phyloP scores from a whole-genome alignment of 2,888 invertebrate species.

The Phortica okadai region DNA sequence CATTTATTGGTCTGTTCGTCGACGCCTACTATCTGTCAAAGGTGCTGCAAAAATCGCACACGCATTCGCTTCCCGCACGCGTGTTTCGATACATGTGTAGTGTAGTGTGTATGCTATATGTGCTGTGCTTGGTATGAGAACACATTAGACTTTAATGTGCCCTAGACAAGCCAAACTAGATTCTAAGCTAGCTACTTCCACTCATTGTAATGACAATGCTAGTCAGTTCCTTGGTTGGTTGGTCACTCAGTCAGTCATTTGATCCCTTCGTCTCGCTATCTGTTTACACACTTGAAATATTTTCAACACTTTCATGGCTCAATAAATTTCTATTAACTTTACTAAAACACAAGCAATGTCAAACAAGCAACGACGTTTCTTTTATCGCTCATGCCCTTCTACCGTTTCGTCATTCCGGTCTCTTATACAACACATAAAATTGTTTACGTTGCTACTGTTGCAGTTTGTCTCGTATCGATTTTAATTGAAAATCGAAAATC shows the following conservation, averaged over 20 bases:
- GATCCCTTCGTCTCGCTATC: not conserved
- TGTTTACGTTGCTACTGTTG: constrained; percentile 40
- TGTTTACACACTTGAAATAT: constrained; percentile 41
- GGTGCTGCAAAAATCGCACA: not conserved
- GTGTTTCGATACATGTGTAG: not conserved
- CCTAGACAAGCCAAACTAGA: constrained; percentile 33
- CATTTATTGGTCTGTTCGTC: not conserved
- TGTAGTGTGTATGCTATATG: not conserved
- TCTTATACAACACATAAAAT: not conserved
- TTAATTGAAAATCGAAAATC: constrained; percentile 74
- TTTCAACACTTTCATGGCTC: constrained; percentile 70
- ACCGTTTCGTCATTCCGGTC: constrained; percentile 1
- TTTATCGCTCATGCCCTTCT: not conserved
- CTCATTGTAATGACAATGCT: not conserved
- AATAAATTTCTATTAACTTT: constrained; percentile 66
- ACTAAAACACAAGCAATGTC: constrained; percentile 39
- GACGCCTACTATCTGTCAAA: constrained; percentile 15
- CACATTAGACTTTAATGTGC: constrained; percentile 66
- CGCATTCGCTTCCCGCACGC: not conserved
- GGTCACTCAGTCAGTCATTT: not conserved
- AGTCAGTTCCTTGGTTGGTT: not conserved
- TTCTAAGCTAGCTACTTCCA: not conserved
- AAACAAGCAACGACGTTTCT: constrained; percentile 1
- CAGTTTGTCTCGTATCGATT: constrained; percentile 57
- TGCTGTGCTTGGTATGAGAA: constrained; percentile 39